Evolutionary conservation across 2,113 vertebrate genomes (phyloP), one percentile per base, ranked within the genome.

Genomic region (Neoarius graeffei): DNA sequence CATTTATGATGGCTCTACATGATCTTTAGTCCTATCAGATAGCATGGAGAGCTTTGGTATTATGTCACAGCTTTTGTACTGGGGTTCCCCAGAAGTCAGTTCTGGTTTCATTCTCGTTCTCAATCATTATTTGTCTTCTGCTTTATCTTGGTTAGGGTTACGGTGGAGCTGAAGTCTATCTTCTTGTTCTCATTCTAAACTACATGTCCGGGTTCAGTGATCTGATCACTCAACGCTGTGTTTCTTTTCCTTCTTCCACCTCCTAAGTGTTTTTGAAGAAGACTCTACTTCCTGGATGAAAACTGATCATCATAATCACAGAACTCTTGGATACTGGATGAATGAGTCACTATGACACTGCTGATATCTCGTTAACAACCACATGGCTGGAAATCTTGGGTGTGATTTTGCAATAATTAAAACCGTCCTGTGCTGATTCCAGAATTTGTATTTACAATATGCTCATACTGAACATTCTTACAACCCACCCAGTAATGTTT

Each of bases 351-450:
- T 11, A 77, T 6, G 42, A 77, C 50, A 77, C 48, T 77, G 50
- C 19, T 54, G 50, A 77, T 14, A 54, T 52, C n/a, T 7, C 1
- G 20, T 76, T 35, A 76, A 0, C 1, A 54, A 17, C 48, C 48
- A 77, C 54, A 77, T 77, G 74, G 74, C 74, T 54, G n/a, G 74
- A 54, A 52, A 25, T 25, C 20, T 2, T 77, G 48, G 35, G 48
- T 77, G 74, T 77, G n/a, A 77, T 77, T 50, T 77, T 77, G 10
- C 74, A 77, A 50, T 77, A 25, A 77, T 23, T 54, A 74, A 74
- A 74, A 74, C 2, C 20, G 9, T 74, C 19, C 17, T 4, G 23
- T 77, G 48, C 13, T n/a, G 1, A 52, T 76, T 52, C 48, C 42
- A 77, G 13, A 13, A 77, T 5, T 14, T 9, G 5, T n/a, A 77